Evolutionary conservation across 2,113 vertebrate species (phyloP), one percentile per base, ranked within the genome.

Genomic region (Xenopus borealis): DNA sequence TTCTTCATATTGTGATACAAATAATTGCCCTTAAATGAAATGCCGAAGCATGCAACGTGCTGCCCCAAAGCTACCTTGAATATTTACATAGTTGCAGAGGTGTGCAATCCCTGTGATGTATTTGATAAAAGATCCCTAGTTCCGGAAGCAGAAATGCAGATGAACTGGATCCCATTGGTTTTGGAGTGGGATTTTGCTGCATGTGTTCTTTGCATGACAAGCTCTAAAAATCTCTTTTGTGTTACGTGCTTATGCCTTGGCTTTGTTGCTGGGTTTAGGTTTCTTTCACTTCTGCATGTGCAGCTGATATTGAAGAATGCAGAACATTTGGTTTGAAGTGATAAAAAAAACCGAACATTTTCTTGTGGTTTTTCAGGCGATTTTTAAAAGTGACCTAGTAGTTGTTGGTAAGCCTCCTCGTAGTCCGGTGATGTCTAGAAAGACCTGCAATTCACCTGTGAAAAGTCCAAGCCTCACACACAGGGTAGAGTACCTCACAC

Each of bases 401-500:
- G 89, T 98, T 82, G 88, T 93, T 83, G 93, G 95, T 89, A 99
- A 97, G 84, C 96, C 97, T 82, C 97, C 96, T 18, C 96, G 94
- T 89, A 98, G 96, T 86, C 97, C 96, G 85, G 89, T 94, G 93
- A 89, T 92, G 90, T 87, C 88, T 86, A 92, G 88, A 91, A 93
- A 93, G 83, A 89, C 86, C 87, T 93, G 90, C 84, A 68, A 89
- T 86, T 95, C 94, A 8, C 85, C 93, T 74, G 72, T 91, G 92
- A 93, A 91, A 93, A 92, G 91, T 84, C 94, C 88, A 85, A 85
- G 83, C 87, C 66, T 75, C 82, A 85, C 89, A 73, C 88, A 93
- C 90, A 94, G 95, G 96, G 97, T 98, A 98, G 88, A 96, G 87
- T 85, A 89, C 80, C 75, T 82, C 80, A 62, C n/a, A 67, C 58